Conservation (phyloP, 53 echinoderm and acorn worm genomes). For the Patiria pectinifera region DNA sequence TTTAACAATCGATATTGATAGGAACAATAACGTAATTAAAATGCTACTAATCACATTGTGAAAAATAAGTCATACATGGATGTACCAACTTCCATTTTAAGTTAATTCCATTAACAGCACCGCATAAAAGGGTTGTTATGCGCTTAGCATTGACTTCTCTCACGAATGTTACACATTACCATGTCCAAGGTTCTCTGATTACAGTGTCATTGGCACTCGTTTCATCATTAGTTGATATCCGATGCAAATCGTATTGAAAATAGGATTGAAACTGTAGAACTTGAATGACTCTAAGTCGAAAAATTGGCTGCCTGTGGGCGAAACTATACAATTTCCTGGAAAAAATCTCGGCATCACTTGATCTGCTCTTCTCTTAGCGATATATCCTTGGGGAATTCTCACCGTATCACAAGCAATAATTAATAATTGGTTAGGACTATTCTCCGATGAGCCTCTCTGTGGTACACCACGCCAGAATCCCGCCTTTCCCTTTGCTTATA, state of each 20-base stretch:
- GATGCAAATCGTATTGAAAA: conserved; percentile 1
- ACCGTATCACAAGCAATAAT: no score
- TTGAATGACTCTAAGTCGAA: background rate
- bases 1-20: no score
- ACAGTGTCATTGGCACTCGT: background rate
- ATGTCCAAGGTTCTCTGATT: background rate
- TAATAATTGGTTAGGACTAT: no score
- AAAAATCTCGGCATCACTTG: background rate
- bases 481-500: no score
- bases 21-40: no score
- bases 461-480: no score
- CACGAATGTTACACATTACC: background rate
- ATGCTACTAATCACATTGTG: no score
- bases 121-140: background rate
- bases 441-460: no score
- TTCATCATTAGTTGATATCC: conserved; percentile 10
- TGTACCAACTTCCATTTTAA: background rate
- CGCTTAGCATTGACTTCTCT: background rate
- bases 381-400: no score
- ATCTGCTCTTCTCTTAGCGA: background rate
- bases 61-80: no score
- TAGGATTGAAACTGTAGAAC: conserved; percentile 17
- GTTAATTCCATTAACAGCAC: background rate
- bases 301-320: background rate
- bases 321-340: background rate